Base-by-base conservation (phyloP, 2,797 vertebrate genomes). In the Lophius americanus region DNA sequence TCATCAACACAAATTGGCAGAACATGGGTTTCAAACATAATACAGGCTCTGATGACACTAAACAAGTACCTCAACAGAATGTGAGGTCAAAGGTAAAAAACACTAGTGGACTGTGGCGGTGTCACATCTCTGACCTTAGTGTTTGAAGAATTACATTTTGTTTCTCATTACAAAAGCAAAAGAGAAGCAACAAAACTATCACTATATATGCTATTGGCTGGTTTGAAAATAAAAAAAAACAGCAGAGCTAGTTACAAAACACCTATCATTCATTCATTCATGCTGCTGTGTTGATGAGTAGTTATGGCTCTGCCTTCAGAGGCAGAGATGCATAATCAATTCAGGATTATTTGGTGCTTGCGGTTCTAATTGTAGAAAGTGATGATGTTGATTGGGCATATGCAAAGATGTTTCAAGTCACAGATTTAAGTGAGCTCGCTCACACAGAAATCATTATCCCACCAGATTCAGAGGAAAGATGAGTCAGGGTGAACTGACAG, bases 181-280 rank as follows among this genome's bases (percentile, higher is more conserved):
- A 14, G 7, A 36, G 23, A 23, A 23, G 23, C 23, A 23, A 23
- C 23, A 46, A 44, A 2, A 43, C 32, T 8, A 63, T 75, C 71
- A 68, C 23, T 10, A 73, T 74, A 44, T 62, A 73, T 65, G 57
- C 39, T 74, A 82, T 72, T 78, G 71, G 74, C n/a, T 39, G 38
- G 50, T 54, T 58, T 70, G 60, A 70, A 53, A 74, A 65, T 23
- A 23, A 23, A 23, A 23, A 23, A 23, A 23, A 23, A 23, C 23
- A 23, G 65, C 65, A 66, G 55, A 55, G 48, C 49, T 5, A 3
- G 68, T 84, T 81, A 84, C 61, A 77, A 78, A 86, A 75, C 77
- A 62, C 65, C 54, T 56, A 75, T 88, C 81, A 87, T 76, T 88
- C 83, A 87, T 73, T 54, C 68, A 75, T 70, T 73, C 75, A 23